Evolutionary conservation across 2,113 vertebrate genomes (phyloP), one percentile per base, ranked within the genome.

Genomic region (Burhinus oedicnemus): DNA sequence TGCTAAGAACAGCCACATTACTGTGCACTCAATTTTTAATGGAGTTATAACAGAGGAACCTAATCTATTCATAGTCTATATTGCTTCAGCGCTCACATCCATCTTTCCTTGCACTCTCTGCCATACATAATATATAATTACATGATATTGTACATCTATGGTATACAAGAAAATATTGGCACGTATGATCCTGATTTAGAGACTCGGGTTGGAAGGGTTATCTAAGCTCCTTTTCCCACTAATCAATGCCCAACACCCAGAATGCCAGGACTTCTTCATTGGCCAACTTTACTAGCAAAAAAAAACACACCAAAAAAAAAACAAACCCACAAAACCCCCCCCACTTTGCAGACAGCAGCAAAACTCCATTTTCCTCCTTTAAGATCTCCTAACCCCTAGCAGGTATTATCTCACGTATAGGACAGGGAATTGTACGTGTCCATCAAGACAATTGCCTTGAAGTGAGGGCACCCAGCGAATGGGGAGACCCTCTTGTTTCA

Each of bases 11-110:
- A 96, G 96, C 93, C 82, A 23, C 81, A 83, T 95, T 93, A 95
- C 8, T 11, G 16, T 6, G 61, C 87, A 62, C 74, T 98, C 87
- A 77, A 84, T 96, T 98, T 98, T 98, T 97, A 97, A 96, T 97
- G 96, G 89, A 89, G 79, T 95, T 96, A 77, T 15, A 94, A 45
- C 29, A 91, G 55, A 87, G 85, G 42, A 87, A 85, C 40, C 66
- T 83, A 18, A 96, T 85, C 86, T 96, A 90, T 95, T 95, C 75
- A 76, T 55, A 61, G 89, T 58, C 54, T 89, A 38, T 61, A 81
- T 79, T 72, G 86, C 78, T 95, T 40, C 71, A 78, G 71, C 58
- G 60, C 54, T 88, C 68, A 38, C 68, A 70, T 84, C 54, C 68
- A 78, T 72, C 82, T 58, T 70, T 17, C 55, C 70, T 92, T 78